phyloP scores from a whole-genome alignment of 2,888 invertebrate genomes.

The Drosophila helvetica region DNA sequence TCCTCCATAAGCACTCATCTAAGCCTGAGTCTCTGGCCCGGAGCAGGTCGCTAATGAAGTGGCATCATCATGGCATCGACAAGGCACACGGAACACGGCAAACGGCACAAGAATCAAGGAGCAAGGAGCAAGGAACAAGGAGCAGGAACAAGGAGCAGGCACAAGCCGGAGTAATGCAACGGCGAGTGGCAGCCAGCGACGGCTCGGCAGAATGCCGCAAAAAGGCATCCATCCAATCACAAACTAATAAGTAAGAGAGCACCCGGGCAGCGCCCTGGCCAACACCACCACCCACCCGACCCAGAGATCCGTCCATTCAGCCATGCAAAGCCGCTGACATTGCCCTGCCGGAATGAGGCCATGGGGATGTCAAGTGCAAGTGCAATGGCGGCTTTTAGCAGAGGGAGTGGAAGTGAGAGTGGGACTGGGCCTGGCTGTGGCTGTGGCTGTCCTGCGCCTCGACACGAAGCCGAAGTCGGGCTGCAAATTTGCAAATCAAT shows the following conservation, averaged over 20 bases:
- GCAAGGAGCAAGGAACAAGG: neutral
- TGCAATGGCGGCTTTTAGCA: conserved; percentile 4
- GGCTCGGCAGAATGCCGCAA: conserved; percentile 15
- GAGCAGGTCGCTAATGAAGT: conserved; percentile 43
- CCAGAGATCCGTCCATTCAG: neutral
- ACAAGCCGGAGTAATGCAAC: conserved; percentile 10
- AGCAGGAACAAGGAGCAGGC: neutral
- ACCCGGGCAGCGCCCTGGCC: conserved; percentile 4
- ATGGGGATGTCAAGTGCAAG: conserved; percentile 17
- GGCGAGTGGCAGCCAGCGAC: conserved; percentile 23
- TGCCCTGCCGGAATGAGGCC: neutral
- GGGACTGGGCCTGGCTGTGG: neutral
- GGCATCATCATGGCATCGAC: conserved; percentile 22
- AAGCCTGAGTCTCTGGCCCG: conserved; percentile 9
- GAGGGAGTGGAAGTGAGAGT: neutral
- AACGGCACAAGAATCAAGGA: neutral
- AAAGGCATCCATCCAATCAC: conserved; percentile 34
- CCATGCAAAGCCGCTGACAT: neutral
- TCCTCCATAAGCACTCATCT: conserved; percentile 3
- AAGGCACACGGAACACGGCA: neutral
- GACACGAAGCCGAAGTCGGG: conserved; percentile 31
- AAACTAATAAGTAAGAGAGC: conserved; percentile 30
- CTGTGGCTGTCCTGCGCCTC: neutral
- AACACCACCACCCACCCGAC: too few relatives aligned
- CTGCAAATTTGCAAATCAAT: conserved; percentile 50